A percentile compares a stretch with the other conserved stretches of the same genome.
Conservation (phyloP, 1,140 invertebrate species). For the Pararge aegeria region DNA sequence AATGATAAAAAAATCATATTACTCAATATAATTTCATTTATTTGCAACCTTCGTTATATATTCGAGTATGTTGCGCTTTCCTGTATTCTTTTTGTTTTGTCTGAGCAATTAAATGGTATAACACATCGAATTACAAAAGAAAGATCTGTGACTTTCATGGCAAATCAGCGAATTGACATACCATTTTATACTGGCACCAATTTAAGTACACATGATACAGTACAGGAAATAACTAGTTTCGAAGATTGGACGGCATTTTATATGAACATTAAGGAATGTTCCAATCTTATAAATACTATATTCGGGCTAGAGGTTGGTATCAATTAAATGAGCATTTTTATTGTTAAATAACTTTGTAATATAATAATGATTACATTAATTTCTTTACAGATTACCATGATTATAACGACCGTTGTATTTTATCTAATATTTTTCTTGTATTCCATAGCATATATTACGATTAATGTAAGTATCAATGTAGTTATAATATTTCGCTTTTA, state of each 20-base stretch:
- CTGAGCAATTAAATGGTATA: slow-evolving; percentile 26
- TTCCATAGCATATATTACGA: neutral
- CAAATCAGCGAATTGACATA: neutral
- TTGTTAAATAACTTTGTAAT: neutral
- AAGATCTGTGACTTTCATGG: neutral
- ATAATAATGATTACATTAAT: neutral
- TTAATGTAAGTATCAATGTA: slow-evolving; percentile 11
- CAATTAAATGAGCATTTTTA: neutral
- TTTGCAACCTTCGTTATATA: slow-evolving; percentile 28
- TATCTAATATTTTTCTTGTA: slow-evolving; percentile 16
- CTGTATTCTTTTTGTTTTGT: slow-evolving; percentile 21
- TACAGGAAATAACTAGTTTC: slow-evolving; percentile 18
- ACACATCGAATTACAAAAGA: slow-evolving; percentile 24
- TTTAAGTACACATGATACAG: neutral
- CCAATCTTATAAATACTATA: slow-evolving; percentile 32
- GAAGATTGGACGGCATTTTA: slow-evolving; percentile 31
- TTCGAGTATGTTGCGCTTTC: slow-evolving; percentile 28
- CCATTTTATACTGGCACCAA: neutral
- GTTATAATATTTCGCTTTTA: no score
- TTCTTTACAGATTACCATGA: slow-evolving; percentile 34
- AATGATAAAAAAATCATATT: neutral
- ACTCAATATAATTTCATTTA: neutral
- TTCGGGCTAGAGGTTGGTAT: slow-evolving; percentile 39
- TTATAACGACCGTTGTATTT: slow-evolving; percentile 14
- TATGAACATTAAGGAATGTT: slow-evolving; percentile 31